These are phyloP conservation scores for Nomia melanderi DNA, from an alignment of 1,140 invertebrate species.

Conservation along the genomic window DNA sequence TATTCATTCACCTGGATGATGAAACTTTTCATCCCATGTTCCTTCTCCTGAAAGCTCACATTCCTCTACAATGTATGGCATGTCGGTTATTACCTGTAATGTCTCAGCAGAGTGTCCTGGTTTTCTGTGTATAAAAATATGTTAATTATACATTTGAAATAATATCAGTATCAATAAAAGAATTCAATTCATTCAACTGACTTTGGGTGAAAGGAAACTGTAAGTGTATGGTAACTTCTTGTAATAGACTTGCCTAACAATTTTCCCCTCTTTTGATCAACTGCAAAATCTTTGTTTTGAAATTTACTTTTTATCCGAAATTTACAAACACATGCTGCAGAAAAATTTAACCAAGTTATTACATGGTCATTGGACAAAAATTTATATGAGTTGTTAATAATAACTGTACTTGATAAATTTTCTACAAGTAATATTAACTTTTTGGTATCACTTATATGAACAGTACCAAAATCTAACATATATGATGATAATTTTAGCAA, in stretches of 20 bases:
- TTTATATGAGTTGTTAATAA: background rate
- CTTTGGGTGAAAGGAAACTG: slow-evolving; percentile 52
- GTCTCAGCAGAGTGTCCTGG: slow-evolving; percentile 3
- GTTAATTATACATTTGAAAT: background rate
- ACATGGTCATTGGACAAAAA: background rate
- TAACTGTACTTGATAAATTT: slow-evolving; percentile 56
- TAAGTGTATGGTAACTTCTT: slow-evolving; percentile 15
- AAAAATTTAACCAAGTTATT: background rate
- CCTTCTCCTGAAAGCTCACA: slow-evolving; percentile 45
- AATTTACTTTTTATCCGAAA: slow-evolving; percentile 26
- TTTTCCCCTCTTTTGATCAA: slow-evolving; percentile 26
- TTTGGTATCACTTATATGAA: slow-evolving; percentile 47
- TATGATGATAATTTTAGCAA: slow-evolving; percentile 45
- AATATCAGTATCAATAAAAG: background rate
- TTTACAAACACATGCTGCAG: slow-evolving; percentile 19
- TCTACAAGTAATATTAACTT: slow-evolving; percentile 37
- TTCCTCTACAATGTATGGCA: slow-evolving; percentile 25
- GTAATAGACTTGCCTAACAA: background rate
- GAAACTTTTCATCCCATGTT: slow-evolving; percentile 42
- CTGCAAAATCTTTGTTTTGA: slow-evolving; percentile 35
- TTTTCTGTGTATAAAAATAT: slow-evolving; percentile 13
- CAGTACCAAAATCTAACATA: slow-evolving; percentile 51
- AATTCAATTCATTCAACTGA: slow-evolving; percentile 20
- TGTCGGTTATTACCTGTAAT: slow-evolving; percentile 34
- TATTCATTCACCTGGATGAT: slow-evolving; percentile 12